phyloP scores from a whole-genome alignment of 2,797 vertebrate species.

The Streptopelia turtur region DNA sequence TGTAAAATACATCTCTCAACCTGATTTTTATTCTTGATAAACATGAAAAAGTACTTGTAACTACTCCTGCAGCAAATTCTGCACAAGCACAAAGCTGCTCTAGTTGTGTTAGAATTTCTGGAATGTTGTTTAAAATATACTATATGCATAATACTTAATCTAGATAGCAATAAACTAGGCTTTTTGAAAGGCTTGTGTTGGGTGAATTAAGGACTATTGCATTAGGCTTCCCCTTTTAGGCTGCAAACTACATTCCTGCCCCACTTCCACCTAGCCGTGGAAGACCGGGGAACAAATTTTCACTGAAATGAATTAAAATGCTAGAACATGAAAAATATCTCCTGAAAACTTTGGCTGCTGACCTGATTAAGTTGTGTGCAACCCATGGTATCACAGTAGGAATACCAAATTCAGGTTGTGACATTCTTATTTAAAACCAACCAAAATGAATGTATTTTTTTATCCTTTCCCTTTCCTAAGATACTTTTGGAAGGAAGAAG shows the following conservation, averaged over 20 bases:
- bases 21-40: background rate
- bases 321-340: background rate
- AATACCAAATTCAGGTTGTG: background rate
- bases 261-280: too few species aligned
- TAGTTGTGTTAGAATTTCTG: background rate
- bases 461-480: background rate
- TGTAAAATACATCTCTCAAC: background rate
- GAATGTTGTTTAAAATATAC: background rate
- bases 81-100: background rate
- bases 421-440: background rate
- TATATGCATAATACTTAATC: background rate
- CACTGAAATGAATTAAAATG: background rate
- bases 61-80: background rate
- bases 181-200: background rate
- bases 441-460: background rate
- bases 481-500: background rate
- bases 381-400: background rate
- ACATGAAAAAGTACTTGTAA: background rate
- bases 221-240: background rate
- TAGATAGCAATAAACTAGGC: background rate
- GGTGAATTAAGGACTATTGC: background rate
- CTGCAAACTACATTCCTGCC: background rate
- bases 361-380: background rate
- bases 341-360: background rate
- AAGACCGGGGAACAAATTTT: background rate